phyloP scores from a whole-genome alignment of 2,113 vertebrate species.

The Apus apus region DNA sequence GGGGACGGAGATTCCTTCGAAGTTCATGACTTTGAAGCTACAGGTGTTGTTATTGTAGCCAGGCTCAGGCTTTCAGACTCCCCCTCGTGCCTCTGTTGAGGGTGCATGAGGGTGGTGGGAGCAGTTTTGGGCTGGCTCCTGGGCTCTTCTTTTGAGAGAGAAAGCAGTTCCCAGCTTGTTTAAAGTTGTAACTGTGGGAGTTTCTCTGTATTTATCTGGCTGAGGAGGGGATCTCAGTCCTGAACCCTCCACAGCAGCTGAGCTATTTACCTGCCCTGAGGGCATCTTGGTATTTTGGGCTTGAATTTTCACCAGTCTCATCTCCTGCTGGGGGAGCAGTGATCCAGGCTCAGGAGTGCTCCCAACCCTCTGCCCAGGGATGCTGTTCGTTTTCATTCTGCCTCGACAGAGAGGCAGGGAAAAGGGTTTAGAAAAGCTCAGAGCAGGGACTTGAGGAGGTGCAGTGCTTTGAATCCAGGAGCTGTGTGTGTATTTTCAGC shows the following conservation, averaged over 20 bases:
- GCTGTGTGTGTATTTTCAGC: neutral
- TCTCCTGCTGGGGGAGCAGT: neutral
- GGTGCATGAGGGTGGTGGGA: neutral
- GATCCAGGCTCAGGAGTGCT: neutral
- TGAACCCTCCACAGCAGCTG: neutral
- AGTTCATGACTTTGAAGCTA: neutral
- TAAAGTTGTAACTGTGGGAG: neutral
- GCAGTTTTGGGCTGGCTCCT: neutral
- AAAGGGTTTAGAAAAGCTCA: neutral
- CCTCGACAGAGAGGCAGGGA: neutral
- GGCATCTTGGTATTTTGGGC: neutral
- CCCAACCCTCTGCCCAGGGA: fast-evolving
- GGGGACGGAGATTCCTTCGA: neutral
- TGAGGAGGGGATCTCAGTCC: neutral
- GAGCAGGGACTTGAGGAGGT: neutral
- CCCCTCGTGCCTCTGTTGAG: neutral
- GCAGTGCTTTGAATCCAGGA: neutral
- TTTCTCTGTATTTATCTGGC: neutral
- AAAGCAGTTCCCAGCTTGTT: neutral
- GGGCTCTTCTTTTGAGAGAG: neutral
- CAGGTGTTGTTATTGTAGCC: neutral
- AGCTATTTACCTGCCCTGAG: neutral
- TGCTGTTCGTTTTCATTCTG: neutral
- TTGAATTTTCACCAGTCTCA: neutral
- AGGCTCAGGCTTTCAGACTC: neutral